These are phyloP conservation scores for Sander vitreus DNA, from an alignment of 2,113 vertebrate genomes.

Conservation along the genomic window DNA sequence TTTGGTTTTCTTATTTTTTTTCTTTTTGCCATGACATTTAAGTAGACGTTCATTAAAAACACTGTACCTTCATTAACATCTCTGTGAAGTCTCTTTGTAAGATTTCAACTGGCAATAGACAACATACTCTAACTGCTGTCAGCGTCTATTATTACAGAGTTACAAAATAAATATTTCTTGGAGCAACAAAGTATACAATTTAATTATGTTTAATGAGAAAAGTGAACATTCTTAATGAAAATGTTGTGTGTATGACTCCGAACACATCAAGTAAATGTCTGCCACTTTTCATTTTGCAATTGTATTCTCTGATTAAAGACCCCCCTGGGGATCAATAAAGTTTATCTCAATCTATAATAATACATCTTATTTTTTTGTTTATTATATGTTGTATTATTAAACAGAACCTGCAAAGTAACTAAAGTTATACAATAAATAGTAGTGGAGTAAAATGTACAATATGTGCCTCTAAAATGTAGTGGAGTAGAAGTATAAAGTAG, in stretches of 20 bases:
- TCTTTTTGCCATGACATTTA: constrained; percentile 70
- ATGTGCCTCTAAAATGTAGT: neutral
- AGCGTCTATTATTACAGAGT: neutral
- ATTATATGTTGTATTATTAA: neutral
- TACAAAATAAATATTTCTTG: constrained; percentile 13
- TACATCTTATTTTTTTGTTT: neutral
- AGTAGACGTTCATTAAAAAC: constrained; percentile 78
- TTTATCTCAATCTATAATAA: neutral
- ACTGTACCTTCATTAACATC: constrained; percentile 65
- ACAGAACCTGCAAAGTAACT: neutral
- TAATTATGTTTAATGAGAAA: constrained; percentile 18
- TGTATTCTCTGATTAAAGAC: neutral
- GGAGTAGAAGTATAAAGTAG: neutral
- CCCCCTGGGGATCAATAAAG: neutral
- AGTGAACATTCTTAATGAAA: constrained; percentile 24
- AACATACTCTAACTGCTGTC: neutral
- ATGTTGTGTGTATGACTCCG: neutral
- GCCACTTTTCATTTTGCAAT: neutral
- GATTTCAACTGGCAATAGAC: neutral
- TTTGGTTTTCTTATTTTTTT: constrained; percentile 6
- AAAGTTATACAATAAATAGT: neutral
- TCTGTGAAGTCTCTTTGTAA: constrained; percentile 36
- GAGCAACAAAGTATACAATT: neutral
- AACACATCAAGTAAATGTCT: neutral
- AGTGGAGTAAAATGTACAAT: neutral